Conservation (phyloP, 64 coral and sea anemone genomes). For the Cladopsammia gracilis region DNA sequence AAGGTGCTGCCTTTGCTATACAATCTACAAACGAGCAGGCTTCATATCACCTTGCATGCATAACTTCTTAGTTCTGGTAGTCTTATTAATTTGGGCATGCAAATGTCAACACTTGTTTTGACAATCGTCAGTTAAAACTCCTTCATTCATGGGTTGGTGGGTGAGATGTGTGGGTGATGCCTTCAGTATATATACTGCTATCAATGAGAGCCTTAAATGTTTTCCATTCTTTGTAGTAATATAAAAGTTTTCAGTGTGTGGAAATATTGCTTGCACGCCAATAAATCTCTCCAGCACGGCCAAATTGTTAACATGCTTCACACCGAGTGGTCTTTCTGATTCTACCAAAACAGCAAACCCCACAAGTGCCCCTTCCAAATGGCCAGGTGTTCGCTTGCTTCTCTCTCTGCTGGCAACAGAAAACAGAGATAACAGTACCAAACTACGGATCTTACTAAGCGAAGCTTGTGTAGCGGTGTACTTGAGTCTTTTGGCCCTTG, state of each 20-base stretch:
- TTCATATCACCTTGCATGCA: too few relatives aligned
- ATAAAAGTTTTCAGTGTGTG: background rate
- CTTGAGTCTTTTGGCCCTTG: constrained; percentile 89
- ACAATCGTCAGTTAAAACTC: too few relatives aligned
- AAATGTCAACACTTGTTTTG: too few relatives aligned
- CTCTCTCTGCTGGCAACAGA: constrained; percentile 90
- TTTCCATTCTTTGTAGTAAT: too few relatives aligned
- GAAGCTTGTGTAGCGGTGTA: constrained; percentile 98
- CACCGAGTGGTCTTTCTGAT: background rate
- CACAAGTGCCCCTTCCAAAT: constrained; percentile 76
- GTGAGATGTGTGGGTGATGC: too few relatives aligned
- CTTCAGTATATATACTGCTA: too few relatives aligned
- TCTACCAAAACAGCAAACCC: constrained; percentile 38
- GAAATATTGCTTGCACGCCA: background rate
- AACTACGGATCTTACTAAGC: constrained; percentile 74
- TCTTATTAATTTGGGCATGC: too few relatives aligned
- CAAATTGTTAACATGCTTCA: background rate
- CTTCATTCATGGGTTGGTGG: too few relatives aligned
- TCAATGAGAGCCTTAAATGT: too few relatives aligned
- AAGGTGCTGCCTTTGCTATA: too few relatives aligned
- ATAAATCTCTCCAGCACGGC: background rate
- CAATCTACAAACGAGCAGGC: too few relatives aligned
- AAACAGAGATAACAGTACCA: constrained; percentile 91
- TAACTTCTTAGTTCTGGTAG: too few relatives aligned
- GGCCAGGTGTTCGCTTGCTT: constrained; percentile 94